phyloP scores from a whole-genome alignment of 2,888 invertebrate species.

The Drosophila mettleri region DNA sequence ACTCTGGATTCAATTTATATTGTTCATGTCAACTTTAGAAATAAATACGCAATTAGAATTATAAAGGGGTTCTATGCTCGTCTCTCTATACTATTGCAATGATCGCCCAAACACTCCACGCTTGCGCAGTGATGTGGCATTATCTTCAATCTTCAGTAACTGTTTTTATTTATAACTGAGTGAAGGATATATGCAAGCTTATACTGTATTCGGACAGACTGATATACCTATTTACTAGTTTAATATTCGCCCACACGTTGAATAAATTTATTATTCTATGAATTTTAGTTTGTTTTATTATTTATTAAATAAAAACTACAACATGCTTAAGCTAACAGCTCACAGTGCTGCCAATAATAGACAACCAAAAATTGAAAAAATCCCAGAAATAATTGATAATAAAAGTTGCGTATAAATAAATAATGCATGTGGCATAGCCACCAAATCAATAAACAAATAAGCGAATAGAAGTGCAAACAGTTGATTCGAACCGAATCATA shows the following conservation, averaged over 20 bases:
- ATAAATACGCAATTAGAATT: too few species aligned
- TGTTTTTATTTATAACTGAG: too few species aligned
- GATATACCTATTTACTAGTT: not conserved
- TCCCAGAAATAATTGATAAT: not conserved
- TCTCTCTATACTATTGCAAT: too few species aligned
- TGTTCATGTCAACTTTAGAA: too few species aligned
- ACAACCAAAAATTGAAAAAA: slow-evolving; percentile 16
- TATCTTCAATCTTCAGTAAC: too few species aligned
- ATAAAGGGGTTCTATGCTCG: too few species aligned
- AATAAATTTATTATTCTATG: not conserved
- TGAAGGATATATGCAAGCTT: too few species aligned
- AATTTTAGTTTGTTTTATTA: not conserved
- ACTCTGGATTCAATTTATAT: too few species aligned
- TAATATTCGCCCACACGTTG: not conserved
- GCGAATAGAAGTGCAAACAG: slow-evolving; percentile 33
- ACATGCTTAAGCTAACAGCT: slow-evolving; percentile 30
- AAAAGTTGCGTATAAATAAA: slow-evolving; percentile 4
- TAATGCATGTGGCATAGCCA: slow-evolving; percentile 13
- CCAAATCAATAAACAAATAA: slow-evolving; percentile 38
- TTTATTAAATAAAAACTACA: slow-evolving; percentile 8
- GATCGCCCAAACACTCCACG: too few species aligned
- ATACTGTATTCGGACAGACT: too few species aligned
- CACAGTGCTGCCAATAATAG: slow-evolving; percentile 33
- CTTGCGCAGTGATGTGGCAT: too few species aligned
- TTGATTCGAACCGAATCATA: slow-evolving; percentile 25